A percentile compares a stretch with the other conserved stretches of the same genome.
Conservation (phyloP, 2,888 invertebrate genomes). For the Sisyra terminalis region DNA sequence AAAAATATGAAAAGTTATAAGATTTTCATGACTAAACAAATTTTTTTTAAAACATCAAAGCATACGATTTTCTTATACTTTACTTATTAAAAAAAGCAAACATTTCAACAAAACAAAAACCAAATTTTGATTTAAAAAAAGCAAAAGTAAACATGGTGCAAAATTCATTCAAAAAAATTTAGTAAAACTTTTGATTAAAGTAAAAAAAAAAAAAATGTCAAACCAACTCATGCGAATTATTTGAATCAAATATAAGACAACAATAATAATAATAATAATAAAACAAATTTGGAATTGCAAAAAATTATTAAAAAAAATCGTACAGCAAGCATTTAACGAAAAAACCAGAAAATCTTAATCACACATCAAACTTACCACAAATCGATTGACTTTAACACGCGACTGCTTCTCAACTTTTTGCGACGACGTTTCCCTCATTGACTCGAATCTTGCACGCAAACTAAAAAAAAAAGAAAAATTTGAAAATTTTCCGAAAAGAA, state of each 20-base stretch:
- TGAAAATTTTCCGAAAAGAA: slow-evolving; percentile 4
- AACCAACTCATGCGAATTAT: slow-evolving; percentile 3
- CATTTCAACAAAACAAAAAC: too few species aligned
- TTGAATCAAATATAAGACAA: background rate
- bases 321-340: background rate
- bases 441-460: slow-evolving; percentile 77
- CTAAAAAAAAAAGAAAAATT: slow-evolving; percentile 27
- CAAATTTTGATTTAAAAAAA: too few species aligned
- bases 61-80: too few species aligned
- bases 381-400: slow-evolving; percentile 68
- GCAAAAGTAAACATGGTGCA: too few species aligned
- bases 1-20: too few species aligned
- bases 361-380: slow-evolving; percentile 57
- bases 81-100: too few species aligned
- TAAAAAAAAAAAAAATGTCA: slow-evolving; percentile 1
- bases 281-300: slow-evolving; percentile 1
- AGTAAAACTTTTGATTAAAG: background rate
- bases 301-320: slow-evolving; percentile 1
- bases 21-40: too few species aligned
- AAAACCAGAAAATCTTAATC: background rate
- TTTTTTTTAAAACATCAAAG: too few species aligned
- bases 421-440: slow-evolving; percentile 43
- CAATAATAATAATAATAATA: background rate
- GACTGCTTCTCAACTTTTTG: slow-evolving; percentile 32
- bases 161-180: background rate